Conservation (phyloP, 2,113 vertebrate species). For the Donacobius atricapilla region DNA sequence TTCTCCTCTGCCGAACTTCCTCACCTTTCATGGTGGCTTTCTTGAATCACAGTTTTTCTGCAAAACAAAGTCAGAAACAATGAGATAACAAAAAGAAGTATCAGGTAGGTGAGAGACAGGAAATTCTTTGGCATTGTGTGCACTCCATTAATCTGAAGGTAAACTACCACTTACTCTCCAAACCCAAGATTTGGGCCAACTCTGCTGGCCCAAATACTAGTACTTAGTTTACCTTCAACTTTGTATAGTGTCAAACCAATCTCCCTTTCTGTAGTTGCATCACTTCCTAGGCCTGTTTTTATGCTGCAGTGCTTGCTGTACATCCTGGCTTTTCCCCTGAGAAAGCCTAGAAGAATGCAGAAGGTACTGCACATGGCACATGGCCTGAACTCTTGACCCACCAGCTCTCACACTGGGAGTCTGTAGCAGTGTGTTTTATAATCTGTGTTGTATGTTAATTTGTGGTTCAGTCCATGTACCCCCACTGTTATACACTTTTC, state of each 20-base stretch:
- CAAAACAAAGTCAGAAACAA: not conserved
- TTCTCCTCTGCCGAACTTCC: constrained; percentile 80
- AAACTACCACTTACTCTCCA: not conserved
- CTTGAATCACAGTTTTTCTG: not conserved
- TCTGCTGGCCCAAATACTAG: not conserved
- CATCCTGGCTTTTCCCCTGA: not conserved
- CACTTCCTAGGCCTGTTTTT: not conserved
- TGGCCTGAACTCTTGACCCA: not conserved
- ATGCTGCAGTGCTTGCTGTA: fast-evolving
- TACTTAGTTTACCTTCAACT: not conserved
- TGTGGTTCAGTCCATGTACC: too few species aligned
- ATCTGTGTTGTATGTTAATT: too few species aligned
- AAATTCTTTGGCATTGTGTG: not conserved
- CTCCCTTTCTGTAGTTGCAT: not conserved
- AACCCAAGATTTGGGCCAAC: not conserved
- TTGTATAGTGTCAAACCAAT: not conserved
- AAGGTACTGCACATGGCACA: not conserved
- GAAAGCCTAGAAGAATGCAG: not conserved
- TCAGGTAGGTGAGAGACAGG: not conserved
- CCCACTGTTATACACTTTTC: too few species aligned
- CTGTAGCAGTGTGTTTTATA: too few species aligned
- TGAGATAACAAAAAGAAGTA: not conserved
- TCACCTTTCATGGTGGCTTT: constrained; percentile 79
- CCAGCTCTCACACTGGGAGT: not conserved
- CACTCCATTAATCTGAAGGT: not conserved